Evolutionary conservation across 2,888 invertebrate species (phyloP).

Genomic region (Xestoiulus laeticollis): DNA sequence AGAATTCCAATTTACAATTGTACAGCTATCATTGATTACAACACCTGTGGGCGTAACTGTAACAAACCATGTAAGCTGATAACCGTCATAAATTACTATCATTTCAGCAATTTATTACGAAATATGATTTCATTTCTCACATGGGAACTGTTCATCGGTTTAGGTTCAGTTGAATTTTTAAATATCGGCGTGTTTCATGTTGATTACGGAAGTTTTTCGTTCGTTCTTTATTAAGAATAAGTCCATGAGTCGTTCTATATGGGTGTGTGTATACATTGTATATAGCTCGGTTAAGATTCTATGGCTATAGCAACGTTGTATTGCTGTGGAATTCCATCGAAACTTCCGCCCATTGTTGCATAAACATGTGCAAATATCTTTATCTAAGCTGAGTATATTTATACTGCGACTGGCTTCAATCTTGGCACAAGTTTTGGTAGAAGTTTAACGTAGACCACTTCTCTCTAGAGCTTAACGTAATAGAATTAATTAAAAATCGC

Average conservation of each 20-base stretch:
- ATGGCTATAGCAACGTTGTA: constrained; percentile 44
- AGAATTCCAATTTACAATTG: not conserved
- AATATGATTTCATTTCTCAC: not conserved
- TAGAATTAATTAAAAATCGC: constrained; percentile 13
- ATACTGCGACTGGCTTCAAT: constrained; percentile 35
- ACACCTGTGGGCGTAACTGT: too few relatives aligned
- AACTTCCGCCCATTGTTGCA: constrained; percentile 49
- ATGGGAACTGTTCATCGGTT: constrained; percentile 27
- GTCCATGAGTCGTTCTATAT: not conserved
- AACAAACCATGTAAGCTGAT: not conserved
- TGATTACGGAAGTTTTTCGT: not conserved
- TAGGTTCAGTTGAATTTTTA: not conserved
- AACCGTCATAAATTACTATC: not conserved
- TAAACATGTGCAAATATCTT: constrained; percentile 47
- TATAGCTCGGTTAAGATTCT: not conserved
- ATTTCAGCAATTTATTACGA: not conserved
- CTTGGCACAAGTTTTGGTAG: constrained; percentile 16
- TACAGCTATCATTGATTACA: too few relatives aligned
- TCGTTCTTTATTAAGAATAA: not conserved
- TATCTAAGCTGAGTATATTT: constrained; percentile 49
- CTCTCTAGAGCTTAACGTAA: not conserved
- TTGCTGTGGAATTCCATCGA: constrained; percentile 44
- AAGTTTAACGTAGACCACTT: not conserved
- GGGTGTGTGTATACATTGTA: not conserved
- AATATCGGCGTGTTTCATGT: constrained; percentile 40